Evolutionary conservation across 2,888 invertebrate genomes (phyloP).

Genomic region (Xanthia icteritia): DNA sequence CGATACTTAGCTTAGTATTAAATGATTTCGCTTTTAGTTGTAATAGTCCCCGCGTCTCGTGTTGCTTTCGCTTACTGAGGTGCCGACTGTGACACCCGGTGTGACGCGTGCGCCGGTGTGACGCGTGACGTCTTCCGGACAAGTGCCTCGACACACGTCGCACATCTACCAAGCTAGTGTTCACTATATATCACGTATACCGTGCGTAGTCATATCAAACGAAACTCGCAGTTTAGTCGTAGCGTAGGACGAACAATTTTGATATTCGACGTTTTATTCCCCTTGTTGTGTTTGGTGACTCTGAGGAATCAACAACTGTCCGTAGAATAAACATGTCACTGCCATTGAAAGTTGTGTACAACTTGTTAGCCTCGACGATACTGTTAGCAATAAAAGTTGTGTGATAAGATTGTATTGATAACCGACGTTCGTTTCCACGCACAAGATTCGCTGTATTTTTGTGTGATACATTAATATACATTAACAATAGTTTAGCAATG

Average conservation of each 20-base stretch:
- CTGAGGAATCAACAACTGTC: conserved; percentile 83
- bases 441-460: conserved; percentile 74
- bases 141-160: conserved; percentile 80
- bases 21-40: conserved; percentile 75
- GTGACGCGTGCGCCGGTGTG: conserved; percentile 9
- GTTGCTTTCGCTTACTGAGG: conserved; percentile 75
- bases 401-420: conserved; percentile 83
- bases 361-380: conserved; percentile 73
- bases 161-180: conserved; percentile 76
- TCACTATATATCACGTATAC: conserved; percentile 80
- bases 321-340: conserved; percentile 73
- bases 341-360: conserved; percentile 63
- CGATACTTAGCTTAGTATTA: conserved; percentile 71
- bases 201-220: conserved; percentile 83
- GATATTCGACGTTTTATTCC: conserved; percentile 74
- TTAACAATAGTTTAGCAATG: conserved; percentile 62
- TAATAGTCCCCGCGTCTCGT: conserved; percentile 69
- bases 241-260: conserved; percentile 77
- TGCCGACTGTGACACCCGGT: conserved; percentile 32
- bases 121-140: conserved; percentile 62
- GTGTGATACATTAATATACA: conserved; percentile 66
- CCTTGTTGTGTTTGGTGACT: conserved; percentile 73
- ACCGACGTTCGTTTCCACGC: conserved; percentile 79
- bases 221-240: conserved; percentile 78
- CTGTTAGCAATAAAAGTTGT: conserved; percentile 87